Base-by-base conservation (phyloP, 2,888 invertebrate genomes). In the Thymelicus lineola region DNA sequence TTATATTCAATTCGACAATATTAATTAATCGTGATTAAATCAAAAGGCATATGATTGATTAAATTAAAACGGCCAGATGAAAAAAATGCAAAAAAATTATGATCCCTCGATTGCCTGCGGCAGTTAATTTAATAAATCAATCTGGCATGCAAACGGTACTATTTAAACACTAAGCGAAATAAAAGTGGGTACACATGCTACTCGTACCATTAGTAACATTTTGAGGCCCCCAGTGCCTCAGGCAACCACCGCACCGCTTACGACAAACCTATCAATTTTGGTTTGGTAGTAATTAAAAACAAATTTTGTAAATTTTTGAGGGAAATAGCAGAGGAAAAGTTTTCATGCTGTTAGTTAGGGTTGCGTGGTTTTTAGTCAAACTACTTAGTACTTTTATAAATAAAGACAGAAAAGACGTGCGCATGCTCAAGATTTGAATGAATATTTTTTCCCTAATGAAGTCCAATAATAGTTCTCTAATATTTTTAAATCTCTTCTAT, bases 161-260 rank as follows among this genome's bases (percentile, higher is more conserved):
- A 73, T 67, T 73, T 71, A 73, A 69, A 76, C 71, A 72, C 71
- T 71, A 72, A 65, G 71, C 72, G 73, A 76, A 76, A 76, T 76
- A 73, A 71, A 70, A 60, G 65, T 36, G 67, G 67, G 75, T 71
- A 75, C 75, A 75, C 72, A 75, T 72, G 79, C 78, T 80, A 80
- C 61, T 57, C 50, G 20, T 45, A 38, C 62, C 72, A 68, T 66
- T 67, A 59, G 70, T 70, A 73, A 77, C 76, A 76, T 73, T 76
- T 74, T 80, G 78, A 77, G 72, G 75, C 28, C 28, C 28, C 28
- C 28, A 28, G 28, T 28, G 86, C 86, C 76, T 50, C 59, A 71
- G 78, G 82, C 81, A 71, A 66, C 14, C 35, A 36, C n/a, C 45
- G 1, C 35, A 36, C n/a, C 45, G 1, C 7, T 48, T 1, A 50